Conservation (phyloP, 2,113 vertebrate genomes). For the Poecilia latipinna region DNA sequence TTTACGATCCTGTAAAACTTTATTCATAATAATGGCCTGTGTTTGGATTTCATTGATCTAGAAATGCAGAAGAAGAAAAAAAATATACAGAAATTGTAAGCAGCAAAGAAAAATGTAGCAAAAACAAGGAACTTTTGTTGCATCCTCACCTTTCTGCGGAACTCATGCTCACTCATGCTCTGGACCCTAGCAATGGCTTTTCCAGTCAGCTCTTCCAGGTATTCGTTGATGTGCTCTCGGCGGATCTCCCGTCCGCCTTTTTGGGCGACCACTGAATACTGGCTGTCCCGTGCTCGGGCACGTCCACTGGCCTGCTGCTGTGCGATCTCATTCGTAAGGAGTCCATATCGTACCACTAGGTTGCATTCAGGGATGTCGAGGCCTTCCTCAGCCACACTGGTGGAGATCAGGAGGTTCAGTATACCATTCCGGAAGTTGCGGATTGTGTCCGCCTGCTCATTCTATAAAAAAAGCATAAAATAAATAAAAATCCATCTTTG, state of each 20-base stretch:
- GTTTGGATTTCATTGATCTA: conserved; percentile 85
- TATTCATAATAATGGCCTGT: conserved; percentile 40
- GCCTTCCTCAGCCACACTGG: conserved; percentile 92
- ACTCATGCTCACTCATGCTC: conserved; percentile 76
- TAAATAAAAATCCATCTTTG: no score
- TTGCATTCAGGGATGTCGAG: conserved; percentile 91
- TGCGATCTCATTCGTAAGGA: conserved; percentile 94
- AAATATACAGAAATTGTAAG: neutral
- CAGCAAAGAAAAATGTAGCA: neutral
- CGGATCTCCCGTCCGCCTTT: conserved; percentile 80
- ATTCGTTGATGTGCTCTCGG: conserved; percentile 85
- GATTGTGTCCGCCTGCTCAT: conserved; percentile 83
- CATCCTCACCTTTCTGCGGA: conserved; percentile 61
- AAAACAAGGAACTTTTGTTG: rapidly evolving
- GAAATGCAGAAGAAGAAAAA: neutral
- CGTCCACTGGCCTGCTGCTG: conserved; percentile 92
- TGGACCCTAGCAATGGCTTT: conserved; percentile 82
- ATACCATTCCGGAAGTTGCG: conserved; percentile 77
- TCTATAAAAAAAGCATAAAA: conserved; percentile 56
- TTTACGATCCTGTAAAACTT: conserved; percentile 33
- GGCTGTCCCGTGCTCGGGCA: conserved; percentile 84
- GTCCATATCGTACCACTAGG: conserved; percentile 90
- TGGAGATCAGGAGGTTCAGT: conserved; percentile 91
- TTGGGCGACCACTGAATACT: conserved; percentile 87
- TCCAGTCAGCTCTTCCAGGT: conserved; percentile 82